Percentiles rank a stretch among this genome's conserved stretches.
Conservation (phyloP, 2,113 vertebrate genomes). For the Mus pahari region DNA sequence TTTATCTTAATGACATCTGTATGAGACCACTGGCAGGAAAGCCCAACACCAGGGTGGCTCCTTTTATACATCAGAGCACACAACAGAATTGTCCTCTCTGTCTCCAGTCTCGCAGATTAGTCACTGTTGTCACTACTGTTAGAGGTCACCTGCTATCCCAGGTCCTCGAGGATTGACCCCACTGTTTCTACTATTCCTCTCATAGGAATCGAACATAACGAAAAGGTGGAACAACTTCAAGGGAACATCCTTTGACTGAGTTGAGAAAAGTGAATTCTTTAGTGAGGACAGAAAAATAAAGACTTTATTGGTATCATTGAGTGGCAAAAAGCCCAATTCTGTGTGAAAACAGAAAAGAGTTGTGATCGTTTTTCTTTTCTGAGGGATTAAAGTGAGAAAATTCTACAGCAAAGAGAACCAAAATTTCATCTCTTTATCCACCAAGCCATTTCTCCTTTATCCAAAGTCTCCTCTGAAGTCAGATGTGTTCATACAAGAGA, state of each 20-base stretch:
- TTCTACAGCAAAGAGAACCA: not conserved
- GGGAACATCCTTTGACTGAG: not conserved
- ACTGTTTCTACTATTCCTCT: not conserved
- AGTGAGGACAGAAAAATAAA: not conserved
- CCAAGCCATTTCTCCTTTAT: not conserved
- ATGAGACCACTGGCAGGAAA: accelerated
- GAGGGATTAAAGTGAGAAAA: not conserved
- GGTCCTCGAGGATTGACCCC: not conserved
- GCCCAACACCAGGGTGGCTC: not conserved
- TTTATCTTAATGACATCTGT: not conserved
- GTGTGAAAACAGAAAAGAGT: not conserved
- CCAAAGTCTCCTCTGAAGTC: constrained; percentile 29
- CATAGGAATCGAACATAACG: not conserved
- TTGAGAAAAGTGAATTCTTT: not conserved
- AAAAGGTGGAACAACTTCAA: constrained; percentile 3
- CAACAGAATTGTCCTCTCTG: not conserved
- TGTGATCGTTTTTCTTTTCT: not conserved
- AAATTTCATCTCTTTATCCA: not conserved
- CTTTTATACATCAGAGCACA: not conserved
- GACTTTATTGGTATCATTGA: not conserved
- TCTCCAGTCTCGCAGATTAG: not conserved
- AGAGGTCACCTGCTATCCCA: not conserved
- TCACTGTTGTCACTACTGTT: not conserved
- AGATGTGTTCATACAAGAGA: not conserved
- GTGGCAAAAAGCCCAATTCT: constrained; percentile 1